These are phyloP conservation scores for Acrobasis suavella DNA, from an alignment of 2,888 invertebrate species.

Conservation along the genomic window DNA sequence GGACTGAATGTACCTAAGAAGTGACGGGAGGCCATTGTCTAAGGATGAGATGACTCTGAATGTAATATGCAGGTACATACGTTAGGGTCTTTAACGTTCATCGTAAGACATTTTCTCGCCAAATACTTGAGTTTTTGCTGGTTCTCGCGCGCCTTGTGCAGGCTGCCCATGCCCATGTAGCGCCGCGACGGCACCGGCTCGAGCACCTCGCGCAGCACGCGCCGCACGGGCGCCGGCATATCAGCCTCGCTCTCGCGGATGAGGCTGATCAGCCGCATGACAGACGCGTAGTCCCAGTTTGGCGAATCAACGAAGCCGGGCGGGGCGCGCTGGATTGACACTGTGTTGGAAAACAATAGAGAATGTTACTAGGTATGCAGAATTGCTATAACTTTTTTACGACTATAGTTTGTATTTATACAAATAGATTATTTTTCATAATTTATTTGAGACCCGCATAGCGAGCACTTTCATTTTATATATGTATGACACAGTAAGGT, in stretches of 20 bases:
- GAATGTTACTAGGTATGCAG: too few relatives aligned
- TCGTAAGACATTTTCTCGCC: too few relatives aligned
- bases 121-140: background rate
- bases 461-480: too few relatives aligned
- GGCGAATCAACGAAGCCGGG: conserved; percentile 50
- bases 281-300: conserved; percentile 51
- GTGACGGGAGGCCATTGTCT: too few relatives aligned
- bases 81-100: background rate
- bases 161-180: background rate
- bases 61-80: conserved; percentile 1
- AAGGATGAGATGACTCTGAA: too few relatives aligned
- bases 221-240: conserved; percentile 33
- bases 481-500: too few relatives aligned
- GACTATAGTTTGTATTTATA: too few relatives aligned
- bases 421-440: too few relatives aligned
- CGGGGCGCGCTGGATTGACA: conserved; percentile 41
- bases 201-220: conserved; percentile 20
- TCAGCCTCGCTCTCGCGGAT: conserved; percentile 44
- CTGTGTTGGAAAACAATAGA: conserved; percentile 32
- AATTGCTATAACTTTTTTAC: too few relatives aligned
- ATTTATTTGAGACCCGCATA: too few relatives aligned
- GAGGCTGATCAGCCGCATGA: conserved; percentile 48
- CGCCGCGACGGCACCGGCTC: background rate
- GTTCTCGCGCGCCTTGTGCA: background rate
- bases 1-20: too few relatives aligned